Conservation (phyloP, 2,888 invertebrate genomes). For the Apoderus coryli region DNA sequence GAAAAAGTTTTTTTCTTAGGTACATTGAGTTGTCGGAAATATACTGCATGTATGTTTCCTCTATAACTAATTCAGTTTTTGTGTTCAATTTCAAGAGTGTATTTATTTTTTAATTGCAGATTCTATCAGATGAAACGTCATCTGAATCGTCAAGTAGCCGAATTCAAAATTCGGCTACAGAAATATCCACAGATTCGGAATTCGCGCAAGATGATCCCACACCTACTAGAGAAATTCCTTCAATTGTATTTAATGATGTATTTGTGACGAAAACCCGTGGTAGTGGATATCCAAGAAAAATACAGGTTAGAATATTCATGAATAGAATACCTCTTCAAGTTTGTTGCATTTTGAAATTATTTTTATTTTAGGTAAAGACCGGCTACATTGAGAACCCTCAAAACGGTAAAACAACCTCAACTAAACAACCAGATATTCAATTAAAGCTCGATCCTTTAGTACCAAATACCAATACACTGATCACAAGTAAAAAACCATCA, state of each 20-base stretch:
- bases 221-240: slow-evolving; percentile 58
- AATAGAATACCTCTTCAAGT: too few species aligned
- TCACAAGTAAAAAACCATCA: slow-evolving; percentile 26
- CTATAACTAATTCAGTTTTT: too few species aligned
- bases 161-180: slow-evolving; percentile 74
- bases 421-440: slow-evolving; percentile 24
- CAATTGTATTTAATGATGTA: slow-evolving; percentile 57
- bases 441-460: slow-evolving; percentile 33
- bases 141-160: slow-evolving; percentile 57
- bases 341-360: too few species aligned
- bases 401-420: slow-evolving; percentile 23
- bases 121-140: slow-evolving; percentile 46
- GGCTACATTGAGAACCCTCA: slow-evolving; percentile 34
- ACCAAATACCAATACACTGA: slow-evolving; percentile 19
- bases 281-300: slow-evolving; percentile 16
- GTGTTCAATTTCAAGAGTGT: too few species aligned
- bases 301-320: too few species aligned
- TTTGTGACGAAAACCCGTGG: slow-evolving; percentile 40
- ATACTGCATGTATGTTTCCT: too few species aligned
- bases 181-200: slow-evolving; percentile 86
- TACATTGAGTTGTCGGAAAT: too few species aligned
- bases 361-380: too few species aligned
- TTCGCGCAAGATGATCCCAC: slow-evolving; percentile 69
- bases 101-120: slow-evolving; percentile 39
- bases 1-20: too few species aligned